Percentiles rank a stretch among this genome's conserved stretches.
phyloP scores from a whole-genome alignment of 2,888 invertebrate species.

The Lasius platythorax region DNA sequence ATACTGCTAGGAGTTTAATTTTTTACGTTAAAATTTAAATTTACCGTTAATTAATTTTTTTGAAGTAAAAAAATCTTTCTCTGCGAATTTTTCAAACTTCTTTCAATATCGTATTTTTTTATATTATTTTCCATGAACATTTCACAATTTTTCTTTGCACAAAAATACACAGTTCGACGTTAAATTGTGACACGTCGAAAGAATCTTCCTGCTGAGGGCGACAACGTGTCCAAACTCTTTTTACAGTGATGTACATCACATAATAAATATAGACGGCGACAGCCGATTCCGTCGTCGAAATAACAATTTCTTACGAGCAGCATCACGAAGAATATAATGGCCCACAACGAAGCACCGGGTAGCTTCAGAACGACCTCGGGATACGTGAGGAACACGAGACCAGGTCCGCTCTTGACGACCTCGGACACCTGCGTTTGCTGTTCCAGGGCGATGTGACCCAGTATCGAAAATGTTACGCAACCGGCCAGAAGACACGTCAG shows the following conservation, averaged over 20 bases:
- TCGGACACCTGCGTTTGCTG: constrained; percentile 86
- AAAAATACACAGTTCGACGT: background rate
- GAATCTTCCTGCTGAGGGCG: background rate
- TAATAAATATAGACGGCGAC: constrained; percentile 44
- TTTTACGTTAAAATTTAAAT: background rate
- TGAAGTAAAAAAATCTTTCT: background rate
- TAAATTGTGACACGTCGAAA: constrained; percentile 18
- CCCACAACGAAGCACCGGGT: constrained; percentile 91
- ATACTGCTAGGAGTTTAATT: background rate
- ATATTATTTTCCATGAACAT: background rate
- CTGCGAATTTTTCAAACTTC: background rate
- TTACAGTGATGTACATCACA: constrained; percentile 28
- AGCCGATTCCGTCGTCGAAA: constrained; percentile 41
- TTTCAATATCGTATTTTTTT: background rate
- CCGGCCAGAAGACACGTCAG: constrained; percentile 91
- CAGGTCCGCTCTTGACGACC: constrained; percentile 89
- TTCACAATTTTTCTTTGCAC: constrained; percentile 9
- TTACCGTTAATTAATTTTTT: background rate
- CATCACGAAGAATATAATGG: constrained; percentile 92
- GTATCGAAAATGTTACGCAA: constrained; percentile 91
- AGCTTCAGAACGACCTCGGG: constrained; percentile 92
- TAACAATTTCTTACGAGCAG: constrained; percentile 86
- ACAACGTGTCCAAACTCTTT: constrained; percentile 10
- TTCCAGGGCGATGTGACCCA: constrained; percentile 90
- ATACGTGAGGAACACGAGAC: constrained; percentile 92